Evolutionary conservation across 2,113 vertebrate species (phyloP).

Genomic region (Leptobrachium leishanense): DNA sequence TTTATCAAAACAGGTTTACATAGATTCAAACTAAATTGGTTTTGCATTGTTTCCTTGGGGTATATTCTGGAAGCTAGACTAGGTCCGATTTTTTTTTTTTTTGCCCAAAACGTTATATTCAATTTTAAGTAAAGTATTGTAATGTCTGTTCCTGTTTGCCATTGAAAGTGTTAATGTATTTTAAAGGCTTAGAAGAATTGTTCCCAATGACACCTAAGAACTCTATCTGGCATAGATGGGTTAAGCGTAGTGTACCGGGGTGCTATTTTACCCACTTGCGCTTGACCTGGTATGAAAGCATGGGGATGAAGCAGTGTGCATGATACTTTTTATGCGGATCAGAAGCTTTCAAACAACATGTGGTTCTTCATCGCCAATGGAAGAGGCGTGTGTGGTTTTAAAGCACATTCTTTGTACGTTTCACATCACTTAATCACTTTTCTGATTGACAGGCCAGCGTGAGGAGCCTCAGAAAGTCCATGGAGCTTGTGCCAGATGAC

Average conservation of each 20-base stretch:
- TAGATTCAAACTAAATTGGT: too few relatives aligned
- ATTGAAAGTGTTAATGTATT: too few relatives aligned
- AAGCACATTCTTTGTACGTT: neutral
- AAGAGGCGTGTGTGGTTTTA: neutral
- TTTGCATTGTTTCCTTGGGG: too few relatives aligned
- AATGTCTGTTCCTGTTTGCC: too few relatives aligned
- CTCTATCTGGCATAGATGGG: neutral
- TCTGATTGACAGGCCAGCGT: conserved; percentile 60
- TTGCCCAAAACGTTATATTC: too few relatives aligned
- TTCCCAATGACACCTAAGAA: too few relatives aligned
- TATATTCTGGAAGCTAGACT: too few relatives aligned
- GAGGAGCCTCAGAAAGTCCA: conserved; percentile 71
- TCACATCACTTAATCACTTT: neutral
- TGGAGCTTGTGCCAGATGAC: conserved; percentile 66
- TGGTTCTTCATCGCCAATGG: neutral
- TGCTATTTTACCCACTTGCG: neutral
- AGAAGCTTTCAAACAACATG: neutral
- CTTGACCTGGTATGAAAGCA: neutral
- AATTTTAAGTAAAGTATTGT: too few relatives aligned
- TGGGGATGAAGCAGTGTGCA: neutral
- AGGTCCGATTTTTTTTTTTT: too few relatives aligned
- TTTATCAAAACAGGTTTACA: too few relatives aligned
- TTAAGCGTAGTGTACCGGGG: neutral
- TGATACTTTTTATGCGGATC: neutral
- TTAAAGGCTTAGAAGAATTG: too few relatives aligned